A percentile compares a stretch with the other conserved stretches of the same genome.
These are phyloP conservation scores for Aplodontia rufa DNA, from an alignment of 2,113 vertebrate species.

Conservation along the genomic window DNA sequence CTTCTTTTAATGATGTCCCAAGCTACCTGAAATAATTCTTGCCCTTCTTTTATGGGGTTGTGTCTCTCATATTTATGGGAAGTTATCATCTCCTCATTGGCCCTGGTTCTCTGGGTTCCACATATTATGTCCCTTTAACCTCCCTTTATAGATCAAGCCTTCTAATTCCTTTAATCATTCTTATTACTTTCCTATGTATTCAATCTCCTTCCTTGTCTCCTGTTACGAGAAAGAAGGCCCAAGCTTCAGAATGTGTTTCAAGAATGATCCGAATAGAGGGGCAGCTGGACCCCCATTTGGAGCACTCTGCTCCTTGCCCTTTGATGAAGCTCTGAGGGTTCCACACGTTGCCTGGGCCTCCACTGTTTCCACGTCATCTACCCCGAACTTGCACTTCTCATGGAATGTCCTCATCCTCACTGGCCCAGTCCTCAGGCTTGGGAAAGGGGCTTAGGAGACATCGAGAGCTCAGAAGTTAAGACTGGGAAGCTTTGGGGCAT, in stretches of 20 bases:
- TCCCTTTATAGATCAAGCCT: slow-evolving; percentile 64
- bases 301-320: not conserved
- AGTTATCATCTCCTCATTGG: slow-evolving; percentile 54
- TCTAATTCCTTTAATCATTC: slow-evolving; percentile 73
- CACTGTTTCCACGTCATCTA: not conserved
- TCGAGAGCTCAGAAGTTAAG: not conserved
- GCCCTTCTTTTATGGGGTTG: slow-evolving; percentile 68
- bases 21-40: slow-evolving; percentile 74
- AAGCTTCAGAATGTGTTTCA: not conserved
- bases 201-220: slow-evolving; percentile 6
- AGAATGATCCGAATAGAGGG: not conserved
- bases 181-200: slow-evolving; percentile 52
- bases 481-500: not conserved
- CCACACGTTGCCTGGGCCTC: not conserved
- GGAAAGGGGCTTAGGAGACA: not conserved
- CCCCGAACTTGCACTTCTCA: not conserved
- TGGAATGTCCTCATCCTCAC: not conserved
- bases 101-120: slow-evolving; percentile 41
- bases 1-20: slow-evolving; percentile 70
- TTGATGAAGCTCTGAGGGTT: not conserved
- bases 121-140: slow-evolving; percentile 65
- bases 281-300: not conserved
- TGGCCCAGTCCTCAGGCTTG: not conserved
- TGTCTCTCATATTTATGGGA: slow-evolving; percentile 71
- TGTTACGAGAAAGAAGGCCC: not conserved